Conservation (phyloP, 2,113 vertebrate genomes). For the Notarius quadriscutis region DNA sequence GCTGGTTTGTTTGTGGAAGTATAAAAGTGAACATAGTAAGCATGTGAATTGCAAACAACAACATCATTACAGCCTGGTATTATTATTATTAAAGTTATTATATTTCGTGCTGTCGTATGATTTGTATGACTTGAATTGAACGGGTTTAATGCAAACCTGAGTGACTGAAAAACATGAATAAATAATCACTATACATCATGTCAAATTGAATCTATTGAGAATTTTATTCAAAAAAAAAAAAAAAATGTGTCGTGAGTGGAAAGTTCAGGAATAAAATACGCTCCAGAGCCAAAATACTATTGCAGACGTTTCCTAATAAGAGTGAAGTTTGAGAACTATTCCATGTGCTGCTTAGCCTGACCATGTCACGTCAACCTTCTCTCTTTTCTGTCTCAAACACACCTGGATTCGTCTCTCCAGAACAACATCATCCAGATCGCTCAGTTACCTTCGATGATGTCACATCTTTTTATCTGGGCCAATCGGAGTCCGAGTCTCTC, state of each 20-base stretch:
- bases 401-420: not conserved
- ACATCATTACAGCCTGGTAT: too few relatives aligned
- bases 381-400: not conserved
- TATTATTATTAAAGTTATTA: not conserved
- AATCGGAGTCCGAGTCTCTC: constrained; percentile 3
- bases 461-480: not conserved
- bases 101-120: not conserved
- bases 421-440: not conserved
- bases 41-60: not conserved
- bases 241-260: not conserved
- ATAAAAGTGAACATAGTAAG: not conserved
- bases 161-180: not conserved
- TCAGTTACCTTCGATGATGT: constrained; percentile 21
- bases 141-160: not conserved
- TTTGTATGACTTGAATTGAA: not conserved
- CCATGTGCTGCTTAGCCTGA: not conserved
- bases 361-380: not conserved
- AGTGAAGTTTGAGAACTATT: not conserved
- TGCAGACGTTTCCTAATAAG: not conserved
- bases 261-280: not conserved
- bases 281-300: not conserved
- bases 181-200: not conserved
- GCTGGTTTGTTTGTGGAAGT: not conserved
- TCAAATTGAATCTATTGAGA: not conserved
- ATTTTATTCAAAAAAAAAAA: not conserved